phyloP scores from a whole-genome alignment of 1,140 invertebrate genomes.

The Drosophila sproati region DNA sequence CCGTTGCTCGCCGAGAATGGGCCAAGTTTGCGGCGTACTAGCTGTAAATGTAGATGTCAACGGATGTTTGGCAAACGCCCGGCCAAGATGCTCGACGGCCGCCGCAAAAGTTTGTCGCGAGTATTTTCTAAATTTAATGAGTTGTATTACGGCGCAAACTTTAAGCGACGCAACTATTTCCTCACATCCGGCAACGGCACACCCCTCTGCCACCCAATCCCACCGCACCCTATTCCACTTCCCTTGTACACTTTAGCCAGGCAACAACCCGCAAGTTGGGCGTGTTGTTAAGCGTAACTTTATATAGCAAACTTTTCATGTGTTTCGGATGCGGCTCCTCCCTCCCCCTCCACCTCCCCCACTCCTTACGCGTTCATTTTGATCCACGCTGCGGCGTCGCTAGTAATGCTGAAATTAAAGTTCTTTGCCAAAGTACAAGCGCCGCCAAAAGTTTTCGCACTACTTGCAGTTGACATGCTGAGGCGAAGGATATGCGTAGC shows the following conservation, averaged over 20 bases:
- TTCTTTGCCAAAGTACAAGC: slow-evolving; percentile 79
- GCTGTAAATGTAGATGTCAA: slow-evolving; percentile 78
- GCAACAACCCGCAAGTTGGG: slow-evolving; percentile 42
- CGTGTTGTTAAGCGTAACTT: slow-evolving; percentile 70
- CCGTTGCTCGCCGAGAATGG: slow-evolving; percentile 1
- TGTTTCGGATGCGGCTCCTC: slow-evolving; percentile 35
- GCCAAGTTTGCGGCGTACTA: slow-evolving; percentile 60
- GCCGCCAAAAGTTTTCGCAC: slow-evolving; percentile 67
- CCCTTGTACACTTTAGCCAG: not conserved
- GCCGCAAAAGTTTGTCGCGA: slow-evolving; percentile 60
- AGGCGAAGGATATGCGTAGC: slow-evolving; percentile 75
- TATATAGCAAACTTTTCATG: slow-evolving; percentile 73
- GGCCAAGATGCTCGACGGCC: slow-evolving; percentile 32
- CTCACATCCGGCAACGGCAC: slow-evolving; percentile 4
- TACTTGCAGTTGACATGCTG: slow-evolving; percentile 71
- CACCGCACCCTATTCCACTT: not conserved
- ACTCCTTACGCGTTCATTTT: not conserved
- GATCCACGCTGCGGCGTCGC: slow-evolving; percentile 48
- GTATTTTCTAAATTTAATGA: slow-evolving; percentile 83
- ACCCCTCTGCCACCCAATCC: not conserved
- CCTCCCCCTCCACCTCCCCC: not conserved
- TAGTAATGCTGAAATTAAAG: slow-evolving; percentile 79
- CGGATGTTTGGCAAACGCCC: slow-evolving; percentile 59
- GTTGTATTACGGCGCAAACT: slow-evolving; percentile 73
- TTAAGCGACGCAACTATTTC: slow-evolving; percentile 50